Conservation (phyloP, 2,888 invertebrate genomes). For the Clivina fossor region DNA sequence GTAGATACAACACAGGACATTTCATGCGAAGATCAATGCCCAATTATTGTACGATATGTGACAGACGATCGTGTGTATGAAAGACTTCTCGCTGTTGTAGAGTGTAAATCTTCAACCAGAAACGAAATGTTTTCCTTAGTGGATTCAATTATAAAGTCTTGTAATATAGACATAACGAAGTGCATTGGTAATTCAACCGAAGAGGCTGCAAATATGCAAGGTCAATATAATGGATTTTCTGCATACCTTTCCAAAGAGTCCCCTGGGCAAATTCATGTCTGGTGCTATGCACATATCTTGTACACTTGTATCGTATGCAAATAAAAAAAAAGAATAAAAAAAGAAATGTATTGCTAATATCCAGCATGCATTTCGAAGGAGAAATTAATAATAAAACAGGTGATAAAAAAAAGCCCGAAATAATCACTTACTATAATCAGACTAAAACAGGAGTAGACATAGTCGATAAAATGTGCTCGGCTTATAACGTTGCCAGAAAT, state of each 20-base stretch:
- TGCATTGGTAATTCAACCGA: conserved; percentile 31
- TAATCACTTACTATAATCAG: no score
- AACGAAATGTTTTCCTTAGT: background rate
- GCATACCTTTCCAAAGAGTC: conserved; percentile 9
- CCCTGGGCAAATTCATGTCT: conserved; percentile 23
- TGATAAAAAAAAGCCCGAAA: no score
- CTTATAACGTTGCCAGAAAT: no score
- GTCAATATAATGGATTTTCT: conserved; percentile 28
- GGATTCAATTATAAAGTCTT: background rate
- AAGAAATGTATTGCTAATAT: no score
- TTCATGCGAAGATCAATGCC: conserved; percentile 20
- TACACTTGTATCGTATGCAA: no score
- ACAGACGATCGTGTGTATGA: conserved; percentile 16
- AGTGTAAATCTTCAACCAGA: conserved; percentile 5
- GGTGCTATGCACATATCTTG: conserved; percentile 22
- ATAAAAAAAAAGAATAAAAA: no score
- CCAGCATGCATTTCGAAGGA: no score
- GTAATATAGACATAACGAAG: conserved; percentile 3
- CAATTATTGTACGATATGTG: conserved; percentile 24
- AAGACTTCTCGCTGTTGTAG: conserved; percentile 12
- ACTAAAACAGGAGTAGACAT: no score
- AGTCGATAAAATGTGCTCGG: no score
- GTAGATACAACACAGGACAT: conserved; percentile 15
- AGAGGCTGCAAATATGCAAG: conserved; percentile 30
- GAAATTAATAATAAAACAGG: no score